Evolutionary conservation across 2,888 invertebrate genomes (phyloP).

Genomic region (Rhimphoctona megacephalus): DNA sequence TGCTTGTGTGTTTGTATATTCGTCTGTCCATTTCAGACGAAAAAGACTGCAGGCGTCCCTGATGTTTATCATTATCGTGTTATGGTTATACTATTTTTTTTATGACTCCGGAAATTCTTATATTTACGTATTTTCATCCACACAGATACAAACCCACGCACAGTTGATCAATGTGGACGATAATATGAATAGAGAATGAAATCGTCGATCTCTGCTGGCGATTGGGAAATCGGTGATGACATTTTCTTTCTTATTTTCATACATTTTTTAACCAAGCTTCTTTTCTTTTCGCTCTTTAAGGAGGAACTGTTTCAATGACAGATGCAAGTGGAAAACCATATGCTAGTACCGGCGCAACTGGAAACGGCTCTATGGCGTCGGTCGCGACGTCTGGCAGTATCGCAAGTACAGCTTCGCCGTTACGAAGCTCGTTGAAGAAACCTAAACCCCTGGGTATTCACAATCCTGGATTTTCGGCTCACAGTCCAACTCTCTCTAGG

Average conservation of each 20-base stretch:
- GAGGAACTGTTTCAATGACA: constrained; percentile 91
- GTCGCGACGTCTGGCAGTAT: constrained; percentile 84
- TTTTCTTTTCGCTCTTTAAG: constrained; percentile 79
- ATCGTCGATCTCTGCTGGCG: neutral
- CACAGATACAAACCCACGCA: neutral
- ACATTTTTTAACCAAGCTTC: neutral
- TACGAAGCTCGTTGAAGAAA: constrained; percentile 94
- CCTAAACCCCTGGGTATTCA: constrained; percentile 93
- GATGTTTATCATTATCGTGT: constrained; percentile 22
- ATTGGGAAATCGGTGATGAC: neutral
- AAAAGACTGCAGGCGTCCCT: neutral
- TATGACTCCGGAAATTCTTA: constrained; percentile 4
- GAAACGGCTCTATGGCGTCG: constrained; percentile 86
- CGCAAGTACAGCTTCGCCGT: constrained; percentile 87
- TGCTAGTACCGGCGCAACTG: constrained; percentile 86
- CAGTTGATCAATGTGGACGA: neutral
- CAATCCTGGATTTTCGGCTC: constrained; percentile 94
- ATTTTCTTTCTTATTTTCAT: constrained; percentile 1
- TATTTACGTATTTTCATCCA: constrained; percentile 18
- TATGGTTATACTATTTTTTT: constrained; percentile 6
- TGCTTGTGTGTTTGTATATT: neutral
- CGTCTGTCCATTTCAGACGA: constrained; percentile 2
- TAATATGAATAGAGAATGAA: neutral
- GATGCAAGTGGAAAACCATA: constrained; percentile 95
- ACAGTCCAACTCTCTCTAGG: constrained; percentile 93